Percentiles rank a stretch among this genome's conserved stretches.
Conservation (phyloP, 2,888 invertebrate species). For the Mechanitis mazaeus region DNA sequence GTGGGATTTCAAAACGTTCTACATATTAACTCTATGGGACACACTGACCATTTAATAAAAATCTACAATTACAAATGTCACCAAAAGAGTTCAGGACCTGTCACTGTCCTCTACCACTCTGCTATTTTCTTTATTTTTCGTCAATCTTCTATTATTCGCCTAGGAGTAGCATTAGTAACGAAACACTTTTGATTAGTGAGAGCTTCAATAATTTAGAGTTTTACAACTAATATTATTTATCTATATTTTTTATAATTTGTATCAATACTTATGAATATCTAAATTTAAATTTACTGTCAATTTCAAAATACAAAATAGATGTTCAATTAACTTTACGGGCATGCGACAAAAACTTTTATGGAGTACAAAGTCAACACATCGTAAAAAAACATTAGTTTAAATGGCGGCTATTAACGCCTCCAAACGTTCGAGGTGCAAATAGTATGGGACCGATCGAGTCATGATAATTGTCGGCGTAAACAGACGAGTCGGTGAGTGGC, state of each 20-base stretch:
- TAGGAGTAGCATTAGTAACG: too few species aligned
- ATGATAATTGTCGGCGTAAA: slow-evolving; percentile 21
- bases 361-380: slow-evolving; percentile 18
- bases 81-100: too few species aligned
- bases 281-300: neutral
- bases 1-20: too few species aligned
- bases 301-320: neutral
- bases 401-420: slow-evolving; percentile 27
- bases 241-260: neutral
- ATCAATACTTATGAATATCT: too few species aligned
- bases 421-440: slow-evolving; percentile 20
- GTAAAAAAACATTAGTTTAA: slow-evolving; percentile 27
- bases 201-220: too few species aligned
- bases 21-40: too few species aligned
- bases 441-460: slow-evolving; percentile 21
- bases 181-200: too few species aligned
- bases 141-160: too few species aligned
- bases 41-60: too few species aligned
- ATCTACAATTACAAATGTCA: too few species aligned
- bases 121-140: too few species aligned
- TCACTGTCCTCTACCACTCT: too few species aligned
- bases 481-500: slow-evolving; percentile 26
- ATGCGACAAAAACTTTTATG: slow-evolving; percentile 19
- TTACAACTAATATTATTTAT: neutral
- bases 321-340: slow-evolving; percentile 15